A percentile compares a stretch with the other conserved stretches of the same genome.
phyloP scores from a whole-genome alignment of 2,888 invertebrate genomes.

The Lasioglossum vierecki region DNA sequence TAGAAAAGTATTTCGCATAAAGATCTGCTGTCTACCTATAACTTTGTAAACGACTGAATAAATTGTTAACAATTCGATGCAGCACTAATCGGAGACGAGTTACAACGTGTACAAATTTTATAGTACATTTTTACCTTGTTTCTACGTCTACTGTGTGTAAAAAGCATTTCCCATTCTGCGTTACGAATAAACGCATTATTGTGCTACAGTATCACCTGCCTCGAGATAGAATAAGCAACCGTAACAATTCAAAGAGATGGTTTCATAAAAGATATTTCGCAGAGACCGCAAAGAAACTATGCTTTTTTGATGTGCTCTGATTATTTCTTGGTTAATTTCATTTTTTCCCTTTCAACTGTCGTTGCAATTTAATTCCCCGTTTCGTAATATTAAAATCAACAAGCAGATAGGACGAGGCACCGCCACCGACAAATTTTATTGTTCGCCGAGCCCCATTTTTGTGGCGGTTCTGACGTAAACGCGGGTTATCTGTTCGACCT shows the following conservation, averaged over 20 bases:
- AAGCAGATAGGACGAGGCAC: conserved; percentile 1
- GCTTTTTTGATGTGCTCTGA: not conserved
- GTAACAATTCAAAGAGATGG: conserved; percentile 1
- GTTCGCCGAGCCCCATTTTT: conserved; percentile 2
- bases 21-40: too few relatives aligned
- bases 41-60: not conserved
- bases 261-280: not conserved
- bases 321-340: not conserved
- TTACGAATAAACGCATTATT: not conserved
- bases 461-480: conserved; percentile 5
- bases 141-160: not conserved
- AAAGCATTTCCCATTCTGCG: not conserved
- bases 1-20: too few relatives aligned
- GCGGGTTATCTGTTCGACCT: conserved; percentile 18
- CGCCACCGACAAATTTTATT: conserved; percentile 5
- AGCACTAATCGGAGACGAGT: not conserved
- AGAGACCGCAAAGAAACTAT: not conserved
- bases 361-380: not conserved
- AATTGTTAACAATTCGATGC: not conserved
- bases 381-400: conserved; percentile 15
- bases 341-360: not conserved
- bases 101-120: too few relatives aligned
- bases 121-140: not conserved
- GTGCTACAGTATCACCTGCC: not conserved
- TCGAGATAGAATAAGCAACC: not conserved